Base-by-base conservation (phyloP, 2,113 vertebrate species). In the Datnioides undecimradiatus region DNA sequence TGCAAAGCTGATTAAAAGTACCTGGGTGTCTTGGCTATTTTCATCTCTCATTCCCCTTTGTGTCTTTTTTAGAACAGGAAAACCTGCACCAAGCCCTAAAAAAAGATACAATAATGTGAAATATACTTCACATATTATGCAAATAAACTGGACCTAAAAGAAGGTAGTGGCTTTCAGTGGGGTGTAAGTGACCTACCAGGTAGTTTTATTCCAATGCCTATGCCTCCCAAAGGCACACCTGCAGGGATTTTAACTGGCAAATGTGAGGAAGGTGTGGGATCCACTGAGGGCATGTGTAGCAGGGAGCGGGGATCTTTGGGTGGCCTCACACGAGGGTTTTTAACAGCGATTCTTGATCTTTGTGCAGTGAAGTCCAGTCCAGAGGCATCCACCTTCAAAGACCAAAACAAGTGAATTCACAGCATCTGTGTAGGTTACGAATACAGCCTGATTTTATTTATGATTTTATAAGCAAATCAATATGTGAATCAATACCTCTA, bases 251-350 rank as follows among this genome's bases (percentile, higher is more conserved):
- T 84, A 27, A 63, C 23, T 5, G 79, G 72, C 12, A 36, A 27
- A n/a, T 6, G 65, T 45, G 65, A 6, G 17, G 80, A 14, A 2
- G 87, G 78, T 19, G 76, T 81, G 8, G 93, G 92, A 4, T 91
- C 88, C 48, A 84, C 3, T 2, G 94, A 94, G 27, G 93, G 86
- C 84, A 69, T 94, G 6, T 91, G 49, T 0, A 96, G 79, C 27
- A 95, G 90, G 8, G 82, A 80, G 55, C 93, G 93, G n/a, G 91
- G 90, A 71, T 95, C 86, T 78, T 75, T 94, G 4, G 95, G 94
- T 1, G 90, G 93, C 14, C 95, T 90, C 3, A 83, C 79, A 6
- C 25, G 74, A 14, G 83, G 93, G 71, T 94, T 95, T 74, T 94
- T 95, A 38, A 94, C 84, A 21, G 92, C 70, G 10, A 96, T 94